These are phyloP conservation scores for Chydorus sphaericus DNA, from an alignment of 2,888 invertebrate species.

Conservation along the genomic window DNA sequence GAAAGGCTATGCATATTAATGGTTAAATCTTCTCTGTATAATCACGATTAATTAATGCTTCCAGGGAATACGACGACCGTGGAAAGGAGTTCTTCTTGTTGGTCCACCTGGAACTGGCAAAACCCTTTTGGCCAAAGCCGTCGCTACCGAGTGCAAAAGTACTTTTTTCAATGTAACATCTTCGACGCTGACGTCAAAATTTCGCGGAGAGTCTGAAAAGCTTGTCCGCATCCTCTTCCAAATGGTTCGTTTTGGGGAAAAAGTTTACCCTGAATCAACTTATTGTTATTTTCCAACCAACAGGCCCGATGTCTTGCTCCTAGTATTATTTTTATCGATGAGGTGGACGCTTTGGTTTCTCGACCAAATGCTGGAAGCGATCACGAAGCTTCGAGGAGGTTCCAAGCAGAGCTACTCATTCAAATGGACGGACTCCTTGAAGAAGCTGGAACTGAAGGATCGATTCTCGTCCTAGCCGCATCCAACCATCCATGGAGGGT, in stretches of 20 bases:
- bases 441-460: conserved; percentile 20
- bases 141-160: conserved; percentile 75
- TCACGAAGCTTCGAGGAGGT: conserved; percentile 67
- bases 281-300: conserved; percentile 11
- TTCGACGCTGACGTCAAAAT: conserved; percentile 73
- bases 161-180: conserved; percentile 80
- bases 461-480: conserved; percentile 76
- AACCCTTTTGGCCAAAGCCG: conserved; percentile 68
- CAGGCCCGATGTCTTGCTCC: conserved; percentile 75
- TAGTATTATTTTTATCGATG: conserved; percentile 79
- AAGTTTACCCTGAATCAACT: background rate
- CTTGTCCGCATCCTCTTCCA: conserved; percentile 70
- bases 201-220: conserved; percentile 81
- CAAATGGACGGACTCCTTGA: conserved; percentile 44
- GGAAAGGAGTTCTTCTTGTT: conserved; percentile 56
- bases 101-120: conserved; percentile 63
- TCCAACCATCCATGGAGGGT: conserved; percentile 89
- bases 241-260: conserved; percentile 41
- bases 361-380: conserved; percentile 68
- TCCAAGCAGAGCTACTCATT: conserved; percentile 74
- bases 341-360: conserved; percentile 74
- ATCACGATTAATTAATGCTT: background rate
- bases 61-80: conserved; percentile 62
- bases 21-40: too few relatives aligned
- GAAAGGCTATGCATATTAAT: too few relatives aligned